Base-by-base conservation (phyloP, 2,113 vertebrate genomes). In the Tauraco erythrolophus region DNA sequence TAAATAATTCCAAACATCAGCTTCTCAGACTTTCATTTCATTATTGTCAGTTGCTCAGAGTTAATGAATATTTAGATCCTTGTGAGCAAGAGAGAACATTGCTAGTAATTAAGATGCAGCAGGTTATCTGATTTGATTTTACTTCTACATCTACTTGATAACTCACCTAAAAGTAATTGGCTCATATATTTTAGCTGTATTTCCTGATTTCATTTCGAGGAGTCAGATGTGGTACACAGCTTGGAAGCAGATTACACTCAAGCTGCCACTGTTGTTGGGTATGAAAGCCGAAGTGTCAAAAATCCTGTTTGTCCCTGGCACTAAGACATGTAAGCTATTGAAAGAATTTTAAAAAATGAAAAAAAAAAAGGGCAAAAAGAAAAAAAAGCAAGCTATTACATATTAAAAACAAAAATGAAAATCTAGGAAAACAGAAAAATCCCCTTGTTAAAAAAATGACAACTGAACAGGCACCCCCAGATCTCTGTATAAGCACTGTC, bases 41-140 rank as follows among this genome's bases (percentile, higher is more conserved):
- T 91, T 88, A 89, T 54, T 95, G 46, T 72, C 96, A 95, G 95
- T 97, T 95, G 84, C 94, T 94, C 46, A 57, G 82, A 92, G 94
- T 92, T 92, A 95, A 95, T 96, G 93, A 97, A 84, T 96, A 94
- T 86, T 95, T 92, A 95, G 84, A 39, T 75, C 89, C 45, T 81
- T 17, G 13, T 75, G 71, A 51, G 35, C 51, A 82, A 71, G 54
- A 88, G 77, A 69, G 93, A 97, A 64, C 16, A 25, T 81, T 57
- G 57, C 35, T 79, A 19, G 75, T 88, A 95, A 96, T 97, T 96
- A 94, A 97, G 82, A 93, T 90, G 81, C 72, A 80, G 48, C 86
- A 57, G 35, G 39, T 95, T 94, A 84, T 89, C 70, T 78, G 60
- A 88, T 92, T 89, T 85, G 51, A 95, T 94, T 95, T 97, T 70